Conservation (phyloP, 2,113 vertebrate genomes). For the Chlorocebus sabaeus region DNA sequence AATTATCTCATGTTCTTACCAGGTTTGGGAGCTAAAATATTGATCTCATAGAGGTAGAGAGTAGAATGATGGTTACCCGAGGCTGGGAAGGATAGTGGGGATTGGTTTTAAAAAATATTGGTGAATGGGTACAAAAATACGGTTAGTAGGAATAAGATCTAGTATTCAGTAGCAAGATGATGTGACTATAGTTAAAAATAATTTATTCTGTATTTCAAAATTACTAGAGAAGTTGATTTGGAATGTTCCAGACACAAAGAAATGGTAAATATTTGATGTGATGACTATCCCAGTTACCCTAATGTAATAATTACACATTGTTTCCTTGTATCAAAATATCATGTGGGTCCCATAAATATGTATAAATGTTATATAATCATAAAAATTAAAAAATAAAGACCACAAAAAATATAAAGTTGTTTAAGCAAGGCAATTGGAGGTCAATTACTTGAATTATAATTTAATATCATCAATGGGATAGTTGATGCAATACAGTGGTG, state of each 20-base stretch:
- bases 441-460: background rate
- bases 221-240: background rate
- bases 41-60: background rate
- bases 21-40: background rate
- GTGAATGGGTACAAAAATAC: background rate
- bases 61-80: background rate
- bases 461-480: background rate
- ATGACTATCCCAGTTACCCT: background rate
- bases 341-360: background rate
- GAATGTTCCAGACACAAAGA: background rate
- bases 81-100: background rate
- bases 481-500: background rate
- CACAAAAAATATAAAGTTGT: background rate
- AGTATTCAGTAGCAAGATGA: background rate
- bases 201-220: background rate
- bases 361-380: background rate
- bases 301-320: background rate
- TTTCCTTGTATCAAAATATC: background rate
- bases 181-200: background rate
- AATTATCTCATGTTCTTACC: background rate
- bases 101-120: background rate
- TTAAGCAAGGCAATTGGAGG: background rate
- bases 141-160: background rate
- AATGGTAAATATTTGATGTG: background rate
- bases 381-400: background rate